A percentile compares a stretch with the other conserved stretches of the same genome.
These are phyloP conservation scores for Nipponacmea schrenckii DNA, from an alignment of 2,888 invertebrate species.

Conservation along the genomic window DNA sequence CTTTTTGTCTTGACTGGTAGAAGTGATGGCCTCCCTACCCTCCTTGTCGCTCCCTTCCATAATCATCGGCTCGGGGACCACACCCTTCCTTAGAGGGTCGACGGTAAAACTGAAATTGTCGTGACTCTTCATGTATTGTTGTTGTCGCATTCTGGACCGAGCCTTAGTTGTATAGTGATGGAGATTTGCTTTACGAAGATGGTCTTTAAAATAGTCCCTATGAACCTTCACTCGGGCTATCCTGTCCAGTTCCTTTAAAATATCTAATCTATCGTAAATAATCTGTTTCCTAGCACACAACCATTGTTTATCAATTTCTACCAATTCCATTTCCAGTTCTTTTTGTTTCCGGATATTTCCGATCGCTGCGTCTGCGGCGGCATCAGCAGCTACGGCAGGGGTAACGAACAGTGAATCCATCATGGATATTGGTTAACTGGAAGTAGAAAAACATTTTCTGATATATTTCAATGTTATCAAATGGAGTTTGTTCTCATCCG, in stretches of 20 bases:
- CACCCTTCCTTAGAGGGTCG: slow-evolving; percentile 20
- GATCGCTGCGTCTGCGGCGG: slow-evolving; percentile 18
- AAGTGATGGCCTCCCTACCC: not conserved
- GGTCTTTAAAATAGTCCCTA: slow-evolving; percentile 16
- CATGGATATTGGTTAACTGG: not conserved
- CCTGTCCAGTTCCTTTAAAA: slow-evolving; percentile 25
- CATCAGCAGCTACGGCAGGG: not conserved
- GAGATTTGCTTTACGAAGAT: slow-evolving; percentile 17
- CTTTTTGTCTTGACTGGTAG: not conserved
- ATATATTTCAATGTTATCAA: too few relatives aligned
- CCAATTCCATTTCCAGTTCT: slow-evolving; percentile 26
- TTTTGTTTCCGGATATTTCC: slow-evolving; percentile 27
- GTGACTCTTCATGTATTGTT: slow-evolving; percentile 11
- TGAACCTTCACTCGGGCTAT: slow-evolving; percentile 12
- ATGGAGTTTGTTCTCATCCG: too few relatives aligned
- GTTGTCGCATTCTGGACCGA: slow-evolving; percentile 13
- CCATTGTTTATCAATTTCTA: slow-evolving; percentile 25
- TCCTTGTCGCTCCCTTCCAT: not conserved
- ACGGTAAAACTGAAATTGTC: slow-evolving; percentile 24
- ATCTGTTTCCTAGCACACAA: slow-evolving; percentile 22
- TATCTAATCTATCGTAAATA: slow-evolving; percentile 18
- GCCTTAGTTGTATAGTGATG: slow-evolving; percentile 14
- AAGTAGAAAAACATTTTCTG: too few relatives aligned
- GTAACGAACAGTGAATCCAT: not conserved
- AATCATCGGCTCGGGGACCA: not conserved